These are phyloP conservation scores for Ormyrus labotus DNA, from an alignment of 2,888 invertebrate species.

Conservation along the genomic window DNA sequence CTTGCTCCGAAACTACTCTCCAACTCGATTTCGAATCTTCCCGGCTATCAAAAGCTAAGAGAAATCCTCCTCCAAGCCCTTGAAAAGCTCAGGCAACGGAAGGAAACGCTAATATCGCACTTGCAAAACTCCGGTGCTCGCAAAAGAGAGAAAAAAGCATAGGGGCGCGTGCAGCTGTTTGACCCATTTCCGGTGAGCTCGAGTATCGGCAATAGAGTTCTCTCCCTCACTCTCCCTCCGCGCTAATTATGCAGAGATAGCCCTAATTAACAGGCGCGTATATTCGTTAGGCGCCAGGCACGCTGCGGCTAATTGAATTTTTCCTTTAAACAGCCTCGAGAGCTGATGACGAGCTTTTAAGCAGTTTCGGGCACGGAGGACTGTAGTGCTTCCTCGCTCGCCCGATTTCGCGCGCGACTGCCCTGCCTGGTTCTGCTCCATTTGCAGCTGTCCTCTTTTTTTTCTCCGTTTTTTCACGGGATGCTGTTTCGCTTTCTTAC, in stretches of 20 bases:
- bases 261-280: slow-evolving; percentile 69
- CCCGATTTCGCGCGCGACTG: background rate
- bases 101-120: slow-evolving; percentile 45
- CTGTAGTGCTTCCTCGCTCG: background rate
- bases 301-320: slow-evolving; percentile 64
- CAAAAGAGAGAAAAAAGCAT: background rate
- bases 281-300: slow-evolving; percentile 59
- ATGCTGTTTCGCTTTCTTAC: too few species aligned
- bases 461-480: too few species aligned
- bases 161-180: slow-evolving; percentile 50
- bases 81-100: background rate
- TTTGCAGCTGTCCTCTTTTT: too few species aligned
- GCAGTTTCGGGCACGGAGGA: slow-evolving; percentile 6
- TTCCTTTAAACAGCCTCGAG: slow-evolving; percentile 27
- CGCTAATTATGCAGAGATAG: slow-evolving; percentile 68
- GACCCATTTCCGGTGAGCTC: slow-evolving; percentile 62
- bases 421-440: too few species aligned
- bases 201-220: slow-evolving; percentile 32
- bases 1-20: background rate
- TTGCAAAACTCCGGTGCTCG: slow-evolving; percentile 9
- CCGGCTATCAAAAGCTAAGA: slow-evolving; percentile 20
- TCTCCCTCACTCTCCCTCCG: slow-evolving; percentile 15
- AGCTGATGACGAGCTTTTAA: slow-evolving; percentile 48
- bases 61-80: background rate
- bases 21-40: slow-evolving; percentile 49